Evolutionary conservation across 2,888 invertebrate species (phyloP).

Genomic region (Helobdella robusta): DNA sequence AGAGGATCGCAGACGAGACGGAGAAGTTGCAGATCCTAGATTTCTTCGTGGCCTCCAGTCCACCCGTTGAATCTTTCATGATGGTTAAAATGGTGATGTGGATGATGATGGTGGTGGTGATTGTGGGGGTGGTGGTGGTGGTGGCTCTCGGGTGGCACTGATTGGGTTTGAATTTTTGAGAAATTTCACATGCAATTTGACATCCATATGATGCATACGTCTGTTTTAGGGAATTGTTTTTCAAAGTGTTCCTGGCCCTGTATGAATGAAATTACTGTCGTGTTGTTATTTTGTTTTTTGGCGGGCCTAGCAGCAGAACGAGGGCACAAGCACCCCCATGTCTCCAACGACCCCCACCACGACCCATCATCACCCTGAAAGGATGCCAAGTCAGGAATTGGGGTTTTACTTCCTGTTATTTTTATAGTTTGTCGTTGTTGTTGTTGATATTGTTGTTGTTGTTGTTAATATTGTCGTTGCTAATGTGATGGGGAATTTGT

Average conservation of each 20-base stretch:
- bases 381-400: conserved; percentile 63
- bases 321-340: not conserved
- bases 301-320: not conserved
- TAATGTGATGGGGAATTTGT: too few species aligned
- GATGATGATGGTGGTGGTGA: not conserved
- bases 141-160: not conserved
- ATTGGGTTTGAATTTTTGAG: not conserved
- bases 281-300: not conserved
- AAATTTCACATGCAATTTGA: not conserved
- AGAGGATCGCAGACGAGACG: conserved; percentile 55
- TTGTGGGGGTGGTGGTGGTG: not conserved
- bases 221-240: too few species aligned
- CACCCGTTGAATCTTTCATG: conserved; percentile 55
- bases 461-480: too few species aligned
- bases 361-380: conserved; percentile 39
- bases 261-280: conserved; percentile 1
- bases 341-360: not conserved
- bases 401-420: not conserved
- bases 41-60: conserved; percentile 81
- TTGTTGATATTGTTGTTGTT: too few species aligned
- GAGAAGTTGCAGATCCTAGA: conserved; percentile 56
- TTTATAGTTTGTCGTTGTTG: too few species aligned
- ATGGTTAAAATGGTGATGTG: conserved; percentile 45
- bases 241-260: not conserved
- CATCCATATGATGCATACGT: not conserved